Evolutionary conservation across 2,113 vertebrate genomes (phyloP), one percentile per base, ranked within the genome.

Genomic region (Muscicapa adusta): DNA sequence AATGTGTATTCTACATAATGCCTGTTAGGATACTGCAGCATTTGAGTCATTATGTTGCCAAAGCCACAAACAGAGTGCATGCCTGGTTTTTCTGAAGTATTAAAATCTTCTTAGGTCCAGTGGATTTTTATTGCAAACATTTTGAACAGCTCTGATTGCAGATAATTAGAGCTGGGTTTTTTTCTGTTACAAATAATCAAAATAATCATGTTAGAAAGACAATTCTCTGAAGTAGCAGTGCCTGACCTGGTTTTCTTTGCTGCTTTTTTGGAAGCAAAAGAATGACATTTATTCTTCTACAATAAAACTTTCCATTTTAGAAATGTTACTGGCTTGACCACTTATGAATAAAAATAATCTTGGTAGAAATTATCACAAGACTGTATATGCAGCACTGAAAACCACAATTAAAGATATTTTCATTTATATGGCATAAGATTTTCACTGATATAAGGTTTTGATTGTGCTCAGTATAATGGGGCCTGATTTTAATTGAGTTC

Each of bases 401-500:
- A 94, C 16, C 42, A 84, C 29, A 92, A 54, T 91, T 95, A 94
- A 94, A 67, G 42, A 80, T 17, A 65, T 79, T 94, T 94, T 96
- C 15, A 70, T 86, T 90, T 54, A 60, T 83, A 71, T 76, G 63
- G 42, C 53, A 83, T 26, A 74, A 89, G 47, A 40, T 92, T 93
- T 88, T 12, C 53, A 83, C 68, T 67, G 79, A 83, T 92, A 74
- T 3, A 40, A 61, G 26, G 26, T 63, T 94, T 86, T 74, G 53
- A 90, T 95, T 95, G 79, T 94, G 25, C n/a, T 91, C 18, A 54
- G 14, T 74, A 95, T 95, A 92, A 95, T 92, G 45, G 14, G 24
- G 18, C 24, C 42, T 95, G 85, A 96, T 96, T 95, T 95, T 95
- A 94, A 92, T 86, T 91, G 79, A 62, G 17, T 88, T 83, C 72